These are phyloP conservation scores for Phortica variegata DNA, from an alignment of 1,140 invertebrate species.

Conservation along the genomic window DNA sequence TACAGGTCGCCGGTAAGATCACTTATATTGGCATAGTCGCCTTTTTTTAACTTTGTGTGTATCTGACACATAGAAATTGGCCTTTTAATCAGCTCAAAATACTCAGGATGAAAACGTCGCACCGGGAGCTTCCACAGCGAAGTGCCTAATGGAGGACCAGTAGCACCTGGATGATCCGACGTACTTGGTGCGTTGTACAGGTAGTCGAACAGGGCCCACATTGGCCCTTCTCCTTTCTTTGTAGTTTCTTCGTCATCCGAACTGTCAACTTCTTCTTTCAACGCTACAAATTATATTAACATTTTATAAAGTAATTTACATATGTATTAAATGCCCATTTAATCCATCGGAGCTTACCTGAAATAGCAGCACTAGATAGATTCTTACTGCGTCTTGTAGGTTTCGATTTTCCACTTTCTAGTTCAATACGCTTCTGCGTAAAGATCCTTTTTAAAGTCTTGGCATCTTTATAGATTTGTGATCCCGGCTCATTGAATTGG, in stretches of 20 bases:
- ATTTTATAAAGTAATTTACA: not conserved
- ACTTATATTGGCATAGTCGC: constrained; percentile 81
- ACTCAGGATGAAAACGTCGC: constrained; percentile 90
- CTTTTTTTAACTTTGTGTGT: constrained; percentile 83
- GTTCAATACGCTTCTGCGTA: constrained; percentile 59
- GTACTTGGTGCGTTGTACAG: constrained; percentile 56
- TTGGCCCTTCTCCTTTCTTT: constrained; percentile 59
- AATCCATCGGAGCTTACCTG: constrained; percentile 23
- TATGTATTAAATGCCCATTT: not conserved
- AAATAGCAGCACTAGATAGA: constrained; percentile 42
- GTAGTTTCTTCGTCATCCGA: constrained; percentile 53
- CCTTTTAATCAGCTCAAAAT: constrained; percentile 95
- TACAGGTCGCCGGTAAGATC: constrained; percentile 94
- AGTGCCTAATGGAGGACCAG: constrained; percentile 75
- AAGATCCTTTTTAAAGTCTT: constrained; percentile 81
- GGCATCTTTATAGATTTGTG: constrained; percentile 95
- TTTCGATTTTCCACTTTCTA: constrained; percentile 56
- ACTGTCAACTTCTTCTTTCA: constrained; percentile 52
- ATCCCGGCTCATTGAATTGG: constrained; percentile 94
- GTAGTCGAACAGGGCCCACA: constrained; percentile 61
- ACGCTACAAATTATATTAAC: constrained; percentile 17
- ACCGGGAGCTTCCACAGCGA: constrained; percentile 93
- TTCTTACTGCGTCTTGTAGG: constrained; percentile 27
- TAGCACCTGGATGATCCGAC: constrained; percentile 49
- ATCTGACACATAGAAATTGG: constrained; percentile 95